Percentiles rank a stretch among this genome's conserved stretches.
Evolutionary conservation across 2,888 invertebrate species (phyloP).

Genomic region (Drosophila multiciliata): DNA sequence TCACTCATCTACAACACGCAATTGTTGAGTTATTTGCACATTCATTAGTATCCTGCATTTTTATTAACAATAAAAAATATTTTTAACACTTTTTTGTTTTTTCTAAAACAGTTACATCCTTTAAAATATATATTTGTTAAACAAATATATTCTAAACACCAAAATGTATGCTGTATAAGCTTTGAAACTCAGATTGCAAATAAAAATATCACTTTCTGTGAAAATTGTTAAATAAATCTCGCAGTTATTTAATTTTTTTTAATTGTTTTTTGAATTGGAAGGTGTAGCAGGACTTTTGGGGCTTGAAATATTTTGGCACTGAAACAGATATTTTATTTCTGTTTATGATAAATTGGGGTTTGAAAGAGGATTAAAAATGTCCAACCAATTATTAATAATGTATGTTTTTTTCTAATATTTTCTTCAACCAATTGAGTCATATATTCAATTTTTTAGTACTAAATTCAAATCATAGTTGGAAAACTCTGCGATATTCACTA

Average conservation of each 20-base stretch:
- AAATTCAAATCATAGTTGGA: background rate
- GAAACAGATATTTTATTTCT: background rate
- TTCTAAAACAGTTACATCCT: background rate
- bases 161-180: background rate
- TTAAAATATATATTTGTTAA: background rate
- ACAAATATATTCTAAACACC: background rate
- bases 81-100: background rate
- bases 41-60: background rate
- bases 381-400: background rate
- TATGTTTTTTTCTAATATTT: background rate
- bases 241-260: constrained; percentile 35
- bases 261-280: constrained; percentile 41
- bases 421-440: background rate
- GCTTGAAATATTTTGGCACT: background rate
- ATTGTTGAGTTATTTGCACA: background rate
- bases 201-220: background rate
- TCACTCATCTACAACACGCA: background rate
- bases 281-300: fast-evolving
- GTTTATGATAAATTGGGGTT: background rate
- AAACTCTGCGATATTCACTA: constrained; percentile 3
- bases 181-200: background rate
- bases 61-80: background rate
- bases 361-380: background rate
- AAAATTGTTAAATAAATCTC: constrained; percentile 22
- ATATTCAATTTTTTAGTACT: background rate